phyloP scores from a whole-genome alignment of 2,113 vertebrate genomes.

The Neolamprologus ventralis region DNA sequence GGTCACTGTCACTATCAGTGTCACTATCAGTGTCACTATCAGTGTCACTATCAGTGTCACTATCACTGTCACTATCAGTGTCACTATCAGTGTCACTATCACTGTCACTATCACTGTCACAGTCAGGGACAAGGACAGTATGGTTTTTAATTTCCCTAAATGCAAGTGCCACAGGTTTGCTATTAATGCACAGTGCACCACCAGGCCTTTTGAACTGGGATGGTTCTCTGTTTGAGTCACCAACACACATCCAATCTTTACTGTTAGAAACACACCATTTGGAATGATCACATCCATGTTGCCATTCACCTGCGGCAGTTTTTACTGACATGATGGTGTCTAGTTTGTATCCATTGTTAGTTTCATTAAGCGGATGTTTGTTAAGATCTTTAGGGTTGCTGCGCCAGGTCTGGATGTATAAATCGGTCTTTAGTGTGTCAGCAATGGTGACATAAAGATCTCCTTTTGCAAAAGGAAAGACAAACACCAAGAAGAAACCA shows the following conservation, averaged over 20 bases:
- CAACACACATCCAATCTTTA: accelerated
- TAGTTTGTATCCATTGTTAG: too few relatives aligned
- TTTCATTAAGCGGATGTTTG: accelerated
- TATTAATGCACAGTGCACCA: background rate
- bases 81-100: too few relatives aligned
- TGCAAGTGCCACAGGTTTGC: accelerated
- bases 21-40: too few relatives aligned
- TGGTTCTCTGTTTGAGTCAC: background rate
- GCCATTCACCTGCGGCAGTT: accelerated
- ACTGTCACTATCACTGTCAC: too few relatives aligned
- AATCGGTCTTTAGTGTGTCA: accelerated
- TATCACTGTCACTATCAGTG: accelerated
- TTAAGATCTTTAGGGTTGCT: accelerated
- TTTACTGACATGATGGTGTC: background rate
- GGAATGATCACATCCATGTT: background rate
- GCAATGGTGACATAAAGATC: background rate
- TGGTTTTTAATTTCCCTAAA: accelerated
- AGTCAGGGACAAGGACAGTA: accelerated
- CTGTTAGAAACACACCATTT: background rate
- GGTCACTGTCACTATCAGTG: accelerated
- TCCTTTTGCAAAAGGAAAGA: accelerated
- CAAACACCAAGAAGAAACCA: background rate
- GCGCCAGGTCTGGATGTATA: background rate
- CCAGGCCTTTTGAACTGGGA: accelerated
- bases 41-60: too few relatives aligned